phyloP scores from a whole-genome alignment of 1,140 invertebrate genomes.

The Psix sp. region DNA sequence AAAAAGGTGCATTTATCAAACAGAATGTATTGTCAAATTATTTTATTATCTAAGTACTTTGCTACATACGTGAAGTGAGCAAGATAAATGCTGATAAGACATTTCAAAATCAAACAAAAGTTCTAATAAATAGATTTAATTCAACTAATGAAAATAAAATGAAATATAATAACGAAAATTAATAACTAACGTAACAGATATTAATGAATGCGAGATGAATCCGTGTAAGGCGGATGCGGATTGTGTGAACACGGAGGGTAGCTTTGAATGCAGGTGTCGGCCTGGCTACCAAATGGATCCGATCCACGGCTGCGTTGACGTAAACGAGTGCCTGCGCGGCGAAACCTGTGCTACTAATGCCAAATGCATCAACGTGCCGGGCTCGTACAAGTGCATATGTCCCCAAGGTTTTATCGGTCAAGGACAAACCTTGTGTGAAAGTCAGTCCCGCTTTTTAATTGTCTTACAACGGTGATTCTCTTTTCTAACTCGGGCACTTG shows the following conservation, averaged over 20 bases:
- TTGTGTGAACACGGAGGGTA: constrained; percentile 78
- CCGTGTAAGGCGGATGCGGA: constrained; percentile 78
- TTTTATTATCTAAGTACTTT: no score
- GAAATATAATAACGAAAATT: constrained; percentile 3
- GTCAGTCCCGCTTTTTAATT: constrained; percentile 80
- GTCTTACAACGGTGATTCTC: constrained; percentile 9
- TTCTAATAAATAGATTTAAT: no score
- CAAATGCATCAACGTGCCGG: constrained; percentile 85
- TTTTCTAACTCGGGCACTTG: constrained; percentile 18
- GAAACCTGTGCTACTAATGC: constrained; percentile 84
- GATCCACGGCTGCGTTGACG: constrained; percentile 74
- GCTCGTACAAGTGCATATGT: constrained; percentile 86
- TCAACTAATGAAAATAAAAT: no score
- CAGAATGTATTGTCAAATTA: no score
- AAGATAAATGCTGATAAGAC: no score
- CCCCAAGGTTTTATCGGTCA: constrained; percentile 84
- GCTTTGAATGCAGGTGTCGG: constrained; percentile 78
- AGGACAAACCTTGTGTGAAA: constrained; percentile 84
- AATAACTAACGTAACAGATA: constrained; percentile 75
- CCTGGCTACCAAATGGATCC: constrained; percentile 74
- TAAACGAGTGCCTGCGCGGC: constrained; percentile 77
- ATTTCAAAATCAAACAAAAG: no score
- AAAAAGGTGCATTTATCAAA: no score
- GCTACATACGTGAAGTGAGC: no score
- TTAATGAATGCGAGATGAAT: constrained; percentile 79